These are phyloP conservation scores for Epirrhoe tristata DNA, from an alignment of 2,888 invertebrate species.

Conservation along the genomic window DNA sequence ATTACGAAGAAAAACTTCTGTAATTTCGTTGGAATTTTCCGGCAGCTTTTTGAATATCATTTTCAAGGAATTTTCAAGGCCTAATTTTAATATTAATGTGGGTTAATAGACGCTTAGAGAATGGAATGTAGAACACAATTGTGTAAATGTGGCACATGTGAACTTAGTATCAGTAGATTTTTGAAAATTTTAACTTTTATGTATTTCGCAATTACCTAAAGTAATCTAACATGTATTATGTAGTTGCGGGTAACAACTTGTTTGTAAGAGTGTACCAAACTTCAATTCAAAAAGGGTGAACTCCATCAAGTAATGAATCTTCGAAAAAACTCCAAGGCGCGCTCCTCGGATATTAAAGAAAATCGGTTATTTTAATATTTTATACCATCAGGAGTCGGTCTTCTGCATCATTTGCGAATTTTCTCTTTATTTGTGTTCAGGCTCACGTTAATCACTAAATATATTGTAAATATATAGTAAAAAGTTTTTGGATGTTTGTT, in stretches of 20 bases:
- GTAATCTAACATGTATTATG: too few relatives aligned
- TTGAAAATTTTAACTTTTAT: too few relatives aligned
- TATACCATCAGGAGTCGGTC: slow-evolving; percentile 23
- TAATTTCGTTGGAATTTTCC: slow-evolving; percentile 41
- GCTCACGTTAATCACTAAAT: neutral
- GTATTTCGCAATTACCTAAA: too few relatives aligned
- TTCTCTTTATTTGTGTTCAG: neutral
- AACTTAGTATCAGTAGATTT: too few relatives aligned
- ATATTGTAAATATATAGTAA: neutral
- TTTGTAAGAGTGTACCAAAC: too few relatives aligned
- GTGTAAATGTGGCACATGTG: neutral
- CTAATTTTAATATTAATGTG: slow-evolving; percentile 34
- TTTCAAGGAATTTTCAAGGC: slow-evolving; percentile 24
- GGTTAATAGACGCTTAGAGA: slow-evolving; percentile 32
- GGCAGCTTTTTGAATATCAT: slow-evolving; percentile 33
- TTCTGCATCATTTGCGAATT: neutral
- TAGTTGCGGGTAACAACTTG: too few relatives aligned
- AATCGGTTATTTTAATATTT: slow-evolving; percentile 38
- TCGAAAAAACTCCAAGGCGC: slow-evolving; percentile 2
- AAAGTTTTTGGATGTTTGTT: too few relatives aligned
- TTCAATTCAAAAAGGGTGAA: too few relatives aligned
- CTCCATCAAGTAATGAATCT: neutral
- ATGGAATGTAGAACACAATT: slow-evolving; percentile 16
- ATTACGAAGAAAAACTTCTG: slow-evolving; percentile 41
- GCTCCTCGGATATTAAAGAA: slow-evolving; percentile 37